Conservation (phyloP, 1,140 invertebrate species). For the Schlechtendalia chinensis region DNA sequence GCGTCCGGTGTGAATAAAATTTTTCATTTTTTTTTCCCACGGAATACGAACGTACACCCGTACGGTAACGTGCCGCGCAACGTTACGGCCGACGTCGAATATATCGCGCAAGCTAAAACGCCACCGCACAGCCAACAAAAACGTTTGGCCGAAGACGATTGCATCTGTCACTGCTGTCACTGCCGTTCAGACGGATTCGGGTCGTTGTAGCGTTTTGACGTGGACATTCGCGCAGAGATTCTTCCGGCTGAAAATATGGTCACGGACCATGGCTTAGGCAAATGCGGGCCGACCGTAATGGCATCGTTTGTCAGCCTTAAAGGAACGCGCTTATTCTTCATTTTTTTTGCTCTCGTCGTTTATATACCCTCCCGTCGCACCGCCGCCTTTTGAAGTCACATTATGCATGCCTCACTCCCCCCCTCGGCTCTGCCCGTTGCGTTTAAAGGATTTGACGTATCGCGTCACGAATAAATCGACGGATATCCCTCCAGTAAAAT, state of each 20-base stretch:
- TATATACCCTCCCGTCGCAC: not conserved
- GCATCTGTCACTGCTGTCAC: too few species aligned
- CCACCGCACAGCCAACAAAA: too few species aligned
- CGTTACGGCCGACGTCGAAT: too few species aligned
- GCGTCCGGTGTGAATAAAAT: too few species aligned
- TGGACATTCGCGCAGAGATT: conserved; percentile 23
- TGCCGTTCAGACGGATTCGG: conserved; percentile 15
- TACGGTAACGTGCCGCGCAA: too few species aligned
- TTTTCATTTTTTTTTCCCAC: too few species aligned
- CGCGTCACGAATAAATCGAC: not conserved
- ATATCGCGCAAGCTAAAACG: too few species aligned
- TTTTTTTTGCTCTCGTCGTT: not conserved
- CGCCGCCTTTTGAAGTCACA: conserved; percentile 16
- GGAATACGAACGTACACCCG: too few species aligned
- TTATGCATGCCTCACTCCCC: not conserved
- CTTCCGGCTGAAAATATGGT: conserved; percentile 25
- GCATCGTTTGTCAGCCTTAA: conserved; percentile 45
- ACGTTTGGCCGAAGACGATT: too few species aligned
- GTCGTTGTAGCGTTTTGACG: conserved; percentile 17
- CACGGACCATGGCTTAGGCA: conserved; percentile 25
- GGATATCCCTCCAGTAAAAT: not conserved
- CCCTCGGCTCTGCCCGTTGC: not conserved
- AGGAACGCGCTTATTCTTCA: conserved; percentile 34
- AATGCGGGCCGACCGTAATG: conserved; percentile 27
- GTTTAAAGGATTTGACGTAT: conserved; percentile 3